Evolutionary conservation across 2,888 invertebrate genomes (phyloP), one percentile per base, ranked within the genome.

Genomic region (Microctonus aethiopoides): DNA sequence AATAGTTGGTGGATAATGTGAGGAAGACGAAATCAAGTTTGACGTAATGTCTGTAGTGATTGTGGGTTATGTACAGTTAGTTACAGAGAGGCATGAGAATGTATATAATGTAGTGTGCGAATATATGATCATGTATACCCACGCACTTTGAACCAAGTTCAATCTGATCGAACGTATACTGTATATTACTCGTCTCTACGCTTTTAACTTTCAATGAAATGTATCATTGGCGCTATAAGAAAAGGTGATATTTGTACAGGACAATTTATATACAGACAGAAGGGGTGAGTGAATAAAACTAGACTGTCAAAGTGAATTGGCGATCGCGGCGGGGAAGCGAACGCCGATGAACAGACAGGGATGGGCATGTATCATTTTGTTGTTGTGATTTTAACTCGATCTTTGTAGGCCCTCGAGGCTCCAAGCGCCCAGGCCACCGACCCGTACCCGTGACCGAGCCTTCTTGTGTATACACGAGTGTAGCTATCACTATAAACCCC

Each of bases 381-480:
- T 68, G 76, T 46, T 60, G 70, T 74, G 73, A 73, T 71, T 67
- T 72, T 74, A 67, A 69, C 75, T 75, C 72, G 75, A 72, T 74
- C 72, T 73, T 73, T 73, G 71, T 72, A 76, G 76, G 76, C 73
- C 72, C 70, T 67, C 72, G 76, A 75, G 74, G 75, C 75, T 74
- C 76, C 52, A 64, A 75, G 75, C 75, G 75, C 75, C 77, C 80
- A 79, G 79, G 80, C 79, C 79, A 80, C 77, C 79, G 80, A 80
- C 79, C 80, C 77, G 77, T 76, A 77, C 75, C 78, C 75, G 78
- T 76, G 77, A 75, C 78, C 76, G 78, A 61, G 61, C 61, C 61
- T 36, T 24, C 36, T 20, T 41, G 13, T 61, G 36, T 39, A 68
- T 61, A 67, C 34, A 70, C 34, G 68, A 63, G 70, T 62, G 67